Conservation (phyloP, 2,888 invertebrate species). For the Napeogenes inachia region DNA sequence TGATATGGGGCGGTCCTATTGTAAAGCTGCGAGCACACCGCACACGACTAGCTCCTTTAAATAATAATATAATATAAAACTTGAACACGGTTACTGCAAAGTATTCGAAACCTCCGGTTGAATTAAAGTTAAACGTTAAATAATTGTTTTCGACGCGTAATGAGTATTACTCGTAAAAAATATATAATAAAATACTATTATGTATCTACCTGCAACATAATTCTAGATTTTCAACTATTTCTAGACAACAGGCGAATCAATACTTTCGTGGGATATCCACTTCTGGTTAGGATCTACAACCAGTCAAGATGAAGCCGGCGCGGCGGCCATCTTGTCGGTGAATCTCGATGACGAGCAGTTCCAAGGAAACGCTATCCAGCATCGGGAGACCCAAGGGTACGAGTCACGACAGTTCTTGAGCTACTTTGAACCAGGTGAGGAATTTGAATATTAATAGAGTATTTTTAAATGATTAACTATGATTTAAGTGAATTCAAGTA, state of each 20-base stretch:
- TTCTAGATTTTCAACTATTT: constrained; percentile 12
- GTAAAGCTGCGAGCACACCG: too few species aligned
- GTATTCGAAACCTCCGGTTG: too few species aligned
- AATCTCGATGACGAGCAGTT: constrained; percentile 88
- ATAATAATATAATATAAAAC: too few species aligned
- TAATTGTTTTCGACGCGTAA: too few species aligned
- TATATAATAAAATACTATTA: too few species aligned
- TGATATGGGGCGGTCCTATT: too few species aligned
- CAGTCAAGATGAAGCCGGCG: constrained; percentile 85
- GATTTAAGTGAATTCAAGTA: not conserved
- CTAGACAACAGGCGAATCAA: constrained; percentile 51
- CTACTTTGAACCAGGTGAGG: constrained; percentile 83
- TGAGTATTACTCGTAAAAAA: too few species aligned
- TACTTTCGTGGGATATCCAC: constrained; percentile 86
- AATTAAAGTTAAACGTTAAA: too few species aligned
- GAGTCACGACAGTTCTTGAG: constrained; percentile 89
- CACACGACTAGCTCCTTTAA: too few species aligned
- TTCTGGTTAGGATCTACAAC: constrained; percentile 92
- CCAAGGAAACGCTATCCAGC: constrained; percentile 89
- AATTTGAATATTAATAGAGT: not conserved
- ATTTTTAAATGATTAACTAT: not conserved
- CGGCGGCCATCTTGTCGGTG: constrained; percentile 86
- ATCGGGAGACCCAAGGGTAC: constrained; percentile 91
- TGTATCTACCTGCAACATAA: not conserved
- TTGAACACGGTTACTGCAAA: too few species aligned